Evolutionary conservation across 2,888 invertebrate genomes (phyloP).

Genomic region (Pristionchus entomophagus): DNA sequence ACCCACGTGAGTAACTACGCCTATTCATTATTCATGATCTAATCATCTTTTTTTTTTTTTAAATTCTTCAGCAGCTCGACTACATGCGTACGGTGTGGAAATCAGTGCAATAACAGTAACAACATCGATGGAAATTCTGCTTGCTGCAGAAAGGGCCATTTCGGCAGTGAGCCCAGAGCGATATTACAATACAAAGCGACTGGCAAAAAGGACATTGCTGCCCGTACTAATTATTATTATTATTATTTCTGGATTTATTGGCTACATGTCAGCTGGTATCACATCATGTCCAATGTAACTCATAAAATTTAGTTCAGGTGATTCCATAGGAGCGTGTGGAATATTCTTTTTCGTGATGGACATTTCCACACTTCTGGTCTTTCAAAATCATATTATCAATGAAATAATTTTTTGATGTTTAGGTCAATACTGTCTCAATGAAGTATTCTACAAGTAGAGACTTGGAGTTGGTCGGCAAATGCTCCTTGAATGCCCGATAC

Average conservation of each 20-base stretch:
- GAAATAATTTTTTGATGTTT: background rate
- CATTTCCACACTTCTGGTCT: background rate
- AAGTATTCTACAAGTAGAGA: background rate
- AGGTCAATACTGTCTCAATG: background rate
- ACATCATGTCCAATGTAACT: background rate
- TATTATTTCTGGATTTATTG: background rate
- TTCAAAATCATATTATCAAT: background rate
- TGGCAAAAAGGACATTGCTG: background rate
- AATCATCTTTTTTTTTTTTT: too few species aligned
- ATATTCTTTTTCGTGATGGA: background rate
- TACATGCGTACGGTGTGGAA: background rate
- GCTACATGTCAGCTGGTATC: background rate
- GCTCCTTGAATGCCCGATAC: background rate
- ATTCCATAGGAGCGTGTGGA: background rate
- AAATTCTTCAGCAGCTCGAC: background rate
- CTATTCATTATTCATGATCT: too few species aligned
- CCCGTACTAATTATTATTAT: background rate
- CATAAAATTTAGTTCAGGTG: background rate
- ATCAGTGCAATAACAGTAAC: background rate
- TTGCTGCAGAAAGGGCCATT: background rate
- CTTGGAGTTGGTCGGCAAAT: background rate
- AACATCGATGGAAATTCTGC: background rate
- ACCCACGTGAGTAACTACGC: background rate
- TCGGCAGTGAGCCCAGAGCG: background rate
- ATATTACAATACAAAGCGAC: background rate